A percentile compares a stretch with the other conserved stretches of the same genome.
Evolutionary conservation across 2,888 invertebrate genomes (phyloP).

Genomic region (Eristalinus sepulchralis): DNA sequence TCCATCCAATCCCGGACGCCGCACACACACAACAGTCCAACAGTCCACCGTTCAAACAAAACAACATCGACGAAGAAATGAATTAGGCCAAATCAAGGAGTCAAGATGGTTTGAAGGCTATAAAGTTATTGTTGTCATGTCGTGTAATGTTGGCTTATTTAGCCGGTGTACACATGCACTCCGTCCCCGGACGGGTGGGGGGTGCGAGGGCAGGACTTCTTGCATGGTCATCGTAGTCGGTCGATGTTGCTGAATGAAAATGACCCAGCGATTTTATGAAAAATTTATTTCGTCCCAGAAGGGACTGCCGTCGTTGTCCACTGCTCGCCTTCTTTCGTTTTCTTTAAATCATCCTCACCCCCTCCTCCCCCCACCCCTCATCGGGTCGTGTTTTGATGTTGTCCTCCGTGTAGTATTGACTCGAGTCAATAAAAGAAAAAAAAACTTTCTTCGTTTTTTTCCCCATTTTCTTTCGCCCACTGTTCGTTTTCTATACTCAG

Average conservation of each 20-base stretch:
- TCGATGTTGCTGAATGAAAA: conserved; percentile 58
- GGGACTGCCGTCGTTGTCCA: conserved; percentile 23
- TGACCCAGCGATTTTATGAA: conserved; percentile 68
- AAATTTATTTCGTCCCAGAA: conserved; percentile 63
- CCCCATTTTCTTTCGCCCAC: background rate
- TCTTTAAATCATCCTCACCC: conserved; percentile 58
- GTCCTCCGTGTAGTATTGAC: conserved; percentile 55
- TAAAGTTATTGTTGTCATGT: conserved; percentile 73
- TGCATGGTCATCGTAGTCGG: conserved; percentile 59
- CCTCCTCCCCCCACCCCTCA: no score
- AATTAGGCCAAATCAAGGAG: conserved; percentile 68
- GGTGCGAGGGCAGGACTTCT: conserved; percentile 4
- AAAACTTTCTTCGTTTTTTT: conserved; percentile 4
- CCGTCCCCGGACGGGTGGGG: background rate
- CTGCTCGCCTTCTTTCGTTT: conserved; percentile 12
- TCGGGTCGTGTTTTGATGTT: conserved; percentile 69
- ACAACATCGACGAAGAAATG: conserved; percentile 32
- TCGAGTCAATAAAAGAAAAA: conserved; percentile 59
- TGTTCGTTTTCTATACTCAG: conserved; percentile 23
- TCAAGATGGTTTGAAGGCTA: conserved; percentile 68
- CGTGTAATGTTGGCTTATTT: conserved; percentile 72
- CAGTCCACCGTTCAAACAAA: conserved; percentile 45
- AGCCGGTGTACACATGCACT: conserved; percentile 50
- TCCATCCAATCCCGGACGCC: conserved; percentile 45
- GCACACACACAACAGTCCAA: conserved; percentile 13